Conservation (phyloP, 1,140 invertebrate species). For the Parasteatoda tepidariorum region DNA sequence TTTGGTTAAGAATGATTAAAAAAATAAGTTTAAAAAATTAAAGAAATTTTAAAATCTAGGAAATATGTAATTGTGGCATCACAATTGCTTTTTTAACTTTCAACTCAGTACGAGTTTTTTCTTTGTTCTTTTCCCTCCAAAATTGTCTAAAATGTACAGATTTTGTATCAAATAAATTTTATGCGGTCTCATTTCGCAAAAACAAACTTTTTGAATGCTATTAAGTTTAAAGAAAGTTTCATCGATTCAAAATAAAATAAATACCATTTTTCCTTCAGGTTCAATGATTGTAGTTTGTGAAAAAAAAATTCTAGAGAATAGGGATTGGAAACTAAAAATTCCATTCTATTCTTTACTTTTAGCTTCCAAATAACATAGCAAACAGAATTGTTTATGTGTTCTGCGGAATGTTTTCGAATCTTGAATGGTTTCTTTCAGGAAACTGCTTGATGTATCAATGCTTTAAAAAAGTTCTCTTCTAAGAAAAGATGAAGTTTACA, state of each 20-base stretch:
- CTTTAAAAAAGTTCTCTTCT: not conserved
- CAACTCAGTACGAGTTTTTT: no score
- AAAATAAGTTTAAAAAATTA: no score
- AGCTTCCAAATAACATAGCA: conserved; percentile 30
- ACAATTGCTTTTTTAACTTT: no score
- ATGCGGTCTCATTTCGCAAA: no score
- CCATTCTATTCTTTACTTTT: conserved; percentile 34
- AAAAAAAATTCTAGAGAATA: conserved; percentile 14
- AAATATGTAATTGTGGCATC: no score
- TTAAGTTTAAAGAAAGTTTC: conserved; percentile 13
- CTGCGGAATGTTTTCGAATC: conserved; percentile 30
- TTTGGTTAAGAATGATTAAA: no score
- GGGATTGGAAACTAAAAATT: not conserved
- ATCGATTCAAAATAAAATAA: conserved; percentile 23
- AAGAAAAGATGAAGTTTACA: not conserved
- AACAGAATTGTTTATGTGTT: conserved; percentile 51
- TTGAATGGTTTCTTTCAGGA: conserved; percentile 25
- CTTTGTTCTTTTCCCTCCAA: no score
- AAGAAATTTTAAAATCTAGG: no score
- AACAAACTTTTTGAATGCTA: no score
- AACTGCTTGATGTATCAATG: not conserved
- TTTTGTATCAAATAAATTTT: no score
- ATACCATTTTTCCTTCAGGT: conserved; percentile 19
- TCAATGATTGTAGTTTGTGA: conserved; percentile 19
- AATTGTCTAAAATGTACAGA: no score